Evolutionary conservation across 2,888 invertebrate species (phyloP).

Genomic region (Chydorus sphaericus): DNA sequence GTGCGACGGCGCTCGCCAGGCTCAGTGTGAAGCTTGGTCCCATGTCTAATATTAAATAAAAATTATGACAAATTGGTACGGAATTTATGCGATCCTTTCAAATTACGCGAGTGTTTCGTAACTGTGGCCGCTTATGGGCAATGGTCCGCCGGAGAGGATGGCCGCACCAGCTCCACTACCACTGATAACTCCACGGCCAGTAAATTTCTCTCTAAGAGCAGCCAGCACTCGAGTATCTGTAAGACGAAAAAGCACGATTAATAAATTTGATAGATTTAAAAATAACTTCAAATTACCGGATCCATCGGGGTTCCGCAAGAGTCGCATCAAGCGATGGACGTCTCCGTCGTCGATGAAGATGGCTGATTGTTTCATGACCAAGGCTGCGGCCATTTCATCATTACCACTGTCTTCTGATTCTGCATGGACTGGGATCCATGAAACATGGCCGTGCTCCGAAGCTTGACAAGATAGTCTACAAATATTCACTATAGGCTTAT

Average conservation of each 20-base stretch:
- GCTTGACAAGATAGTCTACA: no score
- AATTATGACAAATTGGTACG: neutral
- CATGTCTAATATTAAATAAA: constrained; percentile 1
- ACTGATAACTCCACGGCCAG: constrained; percentile 13
- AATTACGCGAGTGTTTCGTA: constrained; percentile 14
- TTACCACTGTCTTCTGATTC: constrained; percentile 13
- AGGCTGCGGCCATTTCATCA: constrained; percentile 6
- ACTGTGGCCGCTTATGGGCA: constrained; percentile 12
- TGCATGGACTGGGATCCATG: constrained; percentile 11
- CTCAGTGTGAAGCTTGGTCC: neutral
- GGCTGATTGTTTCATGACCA: constrained; percentile 14
- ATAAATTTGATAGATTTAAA: neutral
- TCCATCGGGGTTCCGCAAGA: constrained; percentile 14
- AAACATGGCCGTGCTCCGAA: no score
- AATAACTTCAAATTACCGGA: constrained; percentile 6
- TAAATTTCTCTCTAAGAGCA: constrained; percentile 10
- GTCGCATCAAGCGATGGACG: constrained; percentile 7
- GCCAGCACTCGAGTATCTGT: constrained; percentile 14
- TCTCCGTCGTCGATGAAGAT: constrained; percentile 15
- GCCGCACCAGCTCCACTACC: constrained; percentile 15
- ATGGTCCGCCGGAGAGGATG: constrained; percentile 11
- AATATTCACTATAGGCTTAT: neutral
- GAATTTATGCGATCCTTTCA: neutral
- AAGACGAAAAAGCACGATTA: neutral
- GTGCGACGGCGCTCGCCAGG: neutral